Evolutionary conservation across 2,113 vertebrate genomes (phyloP).

Genomic region (Zingel zingel): DNA sequence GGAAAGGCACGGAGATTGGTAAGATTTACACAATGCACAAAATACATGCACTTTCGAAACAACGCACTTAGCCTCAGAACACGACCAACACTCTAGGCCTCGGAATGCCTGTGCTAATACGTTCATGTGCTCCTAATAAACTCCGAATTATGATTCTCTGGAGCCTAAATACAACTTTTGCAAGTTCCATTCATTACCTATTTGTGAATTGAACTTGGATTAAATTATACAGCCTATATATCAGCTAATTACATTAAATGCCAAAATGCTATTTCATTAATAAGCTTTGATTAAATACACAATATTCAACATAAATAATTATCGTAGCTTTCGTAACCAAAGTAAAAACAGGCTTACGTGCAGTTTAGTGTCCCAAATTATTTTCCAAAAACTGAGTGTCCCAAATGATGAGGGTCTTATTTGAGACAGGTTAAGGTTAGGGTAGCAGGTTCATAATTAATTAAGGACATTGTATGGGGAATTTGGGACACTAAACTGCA

Average conservation of each 20-base stretch:
- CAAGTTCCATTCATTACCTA: not conserved
- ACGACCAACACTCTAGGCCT: too few relatives aligned
- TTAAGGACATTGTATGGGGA: too few relatives aligned
- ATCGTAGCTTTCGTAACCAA: too few relatives aligned
- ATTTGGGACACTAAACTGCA: too few relatives aligned
- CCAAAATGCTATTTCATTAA: too few relatives aligned
- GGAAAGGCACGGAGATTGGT: conserved; percentile 91
- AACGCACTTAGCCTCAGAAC: too few relatives aligned
- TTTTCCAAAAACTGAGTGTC: too few relatives aligned
- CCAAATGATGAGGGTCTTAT: too few relatives aligned
- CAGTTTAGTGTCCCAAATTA: too few relatives aligned
- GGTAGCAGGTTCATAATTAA: too few relatives aligned
- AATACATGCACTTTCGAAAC: not conserved
- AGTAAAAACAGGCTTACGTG: not conserved
- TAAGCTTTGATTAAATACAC: not conserved
- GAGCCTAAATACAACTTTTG: not conserved
- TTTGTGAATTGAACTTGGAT: not conserved
- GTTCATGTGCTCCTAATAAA: conserved; percentile 4
- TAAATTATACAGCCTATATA: not conserved
- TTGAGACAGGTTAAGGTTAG: too few relatives aligned
- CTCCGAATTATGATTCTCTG: not conserved
- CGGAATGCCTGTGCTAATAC: not conserved
- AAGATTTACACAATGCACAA: conserved; percentile 40
- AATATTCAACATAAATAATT: not conserved
- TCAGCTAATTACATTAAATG: not conserved